Percentiles rank a stretch among this genome's conserved stretches.
These are phyloP conservation scores for Molossus molossus DNA, from an alignment of 2,797 vertebrate species.

Conservation along the genomic window DNA sequence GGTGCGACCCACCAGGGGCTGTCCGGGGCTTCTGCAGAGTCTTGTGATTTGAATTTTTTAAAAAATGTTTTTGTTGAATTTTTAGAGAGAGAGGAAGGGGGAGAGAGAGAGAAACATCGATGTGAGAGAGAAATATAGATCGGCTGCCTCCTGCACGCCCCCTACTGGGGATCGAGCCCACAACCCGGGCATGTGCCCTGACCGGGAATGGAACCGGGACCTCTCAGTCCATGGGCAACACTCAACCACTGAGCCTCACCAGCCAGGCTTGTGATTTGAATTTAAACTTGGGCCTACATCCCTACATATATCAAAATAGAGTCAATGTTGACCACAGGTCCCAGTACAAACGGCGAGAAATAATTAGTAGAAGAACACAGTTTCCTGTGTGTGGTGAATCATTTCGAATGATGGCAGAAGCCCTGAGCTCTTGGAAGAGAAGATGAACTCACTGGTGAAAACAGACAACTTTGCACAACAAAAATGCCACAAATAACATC, in stretches of 20 bases:
- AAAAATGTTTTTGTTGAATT: too few species aligned
- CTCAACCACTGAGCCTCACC: too few species aligned
- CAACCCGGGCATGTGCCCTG: too few species aligned
- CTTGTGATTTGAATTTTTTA: too few species aligned
- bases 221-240: too few species aligned
- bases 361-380: not conserved
- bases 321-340: not conserved
- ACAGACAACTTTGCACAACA: not conserved
- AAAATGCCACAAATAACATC: not conserved
- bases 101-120: too few species aligned
- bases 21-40: not conserved
- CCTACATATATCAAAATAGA: not conserved
- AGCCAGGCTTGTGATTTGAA: not conserved
- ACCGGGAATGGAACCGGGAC: too few species aligned
- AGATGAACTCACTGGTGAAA: not conserved
- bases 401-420: not conserved
- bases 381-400: not conserved
- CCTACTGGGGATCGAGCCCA: too few species aligned
- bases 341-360: not conserved
- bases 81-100: too few species aligned
- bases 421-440: not conserved
- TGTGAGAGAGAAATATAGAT: too few species aligned
- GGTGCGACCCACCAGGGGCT: too few species aligned
- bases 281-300: not conserved
- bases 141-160: too few species aligned